A percentile compares a stretch with the other conserved stretches of the same genome.
Conservation (phyloP, 2,113 vertebrate species). For the Tauraco erythrolophus region DNA sequence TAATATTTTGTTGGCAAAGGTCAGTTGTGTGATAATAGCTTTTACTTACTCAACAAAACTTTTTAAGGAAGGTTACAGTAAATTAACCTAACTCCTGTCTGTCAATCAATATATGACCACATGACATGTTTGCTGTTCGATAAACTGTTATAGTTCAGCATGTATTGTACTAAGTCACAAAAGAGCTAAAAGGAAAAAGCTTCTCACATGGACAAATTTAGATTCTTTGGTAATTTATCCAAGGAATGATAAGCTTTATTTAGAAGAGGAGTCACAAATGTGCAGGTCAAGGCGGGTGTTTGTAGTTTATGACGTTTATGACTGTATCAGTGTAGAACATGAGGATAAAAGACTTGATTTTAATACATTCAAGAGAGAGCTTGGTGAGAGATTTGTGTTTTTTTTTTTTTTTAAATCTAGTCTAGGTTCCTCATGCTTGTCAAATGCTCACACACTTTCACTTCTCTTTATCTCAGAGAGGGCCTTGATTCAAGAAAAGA, state of each 20-base stretch:
- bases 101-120: background rate
- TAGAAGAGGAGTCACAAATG: background rate
- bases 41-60: conserved; percentile 37
- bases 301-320: background rate
- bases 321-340: background rate
- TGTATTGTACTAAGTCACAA: background rate
- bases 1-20: conserved; percentile 66
- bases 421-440: background rate
- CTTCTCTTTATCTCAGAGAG: background rate
- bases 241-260: background rate
- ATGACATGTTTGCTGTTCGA: background rate
- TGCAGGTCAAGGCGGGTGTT: background rate
- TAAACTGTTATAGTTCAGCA: background rate
- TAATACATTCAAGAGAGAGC: background rate
- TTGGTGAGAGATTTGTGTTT: background rate
- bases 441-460: background rate
- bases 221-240: background rate
- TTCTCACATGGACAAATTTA: background rate
- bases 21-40: conserved; percentile 30
- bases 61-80: conserved; percentile 50
- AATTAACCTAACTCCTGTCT: conserved; percentile 36
- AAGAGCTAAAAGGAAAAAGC: background rate
- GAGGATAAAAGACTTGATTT: background rate
- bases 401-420: background rate
- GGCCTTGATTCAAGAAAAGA: background rate